Evolutionary conservation across 2,113 vertebrate genomes (phyloP).

Genomic region (Epinephelus fuscoguttatus): DNA sequence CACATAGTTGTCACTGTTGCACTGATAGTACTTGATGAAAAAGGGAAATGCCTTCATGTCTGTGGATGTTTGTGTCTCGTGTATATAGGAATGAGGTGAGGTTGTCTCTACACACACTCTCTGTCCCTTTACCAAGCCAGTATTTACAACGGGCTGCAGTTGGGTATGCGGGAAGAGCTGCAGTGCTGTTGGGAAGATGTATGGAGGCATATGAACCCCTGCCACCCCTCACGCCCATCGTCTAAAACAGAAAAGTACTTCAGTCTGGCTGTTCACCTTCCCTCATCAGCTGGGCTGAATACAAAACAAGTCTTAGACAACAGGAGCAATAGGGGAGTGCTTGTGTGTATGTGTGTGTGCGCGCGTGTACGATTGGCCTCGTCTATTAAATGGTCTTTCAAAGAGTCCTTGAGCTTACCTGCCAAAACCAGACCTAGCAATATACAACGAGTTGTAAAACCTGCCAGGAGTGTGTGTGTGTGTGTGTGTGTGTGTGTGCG

Average conservation of each 20-base stretch:
- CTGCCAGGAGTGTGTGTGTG: constrained; percentile 68
- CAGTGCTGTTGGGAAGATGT: constrained; percentile 52
- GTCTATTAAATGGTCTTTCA: constrained; percentile 80
- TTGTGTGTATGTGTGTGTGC: constrained; percentile 7
- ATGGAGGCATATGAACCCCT: constrained; percentile 41
- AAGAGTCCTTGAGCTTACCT: constrained; percentile 83
- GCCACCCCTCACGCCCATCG: constrained; percentile 1
- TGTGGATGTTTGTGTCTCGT: constrained; percentile 10
- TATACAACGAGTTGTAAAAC: constrained; percentile 82
- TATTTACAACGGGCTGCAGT: constrained; percentile 32
- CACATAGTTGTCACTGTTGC: constrained; percentile 18
- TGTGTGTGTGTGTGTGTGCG: constrained; percentile 41
- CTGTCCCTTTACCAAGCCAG: not conserved
- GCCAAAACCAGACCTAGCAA: constrained; percentile 77
- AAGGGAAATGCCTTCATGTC: constrained; percentile 10
- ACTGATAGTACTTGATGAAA: constrained; percentile 20
- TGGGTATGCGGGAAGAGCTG: constrained; percentile 40
- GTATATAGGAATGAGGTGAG: not conserved
- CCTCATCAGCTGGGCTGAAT: constrained; percentile 69
- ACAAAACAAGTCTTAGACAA: constrained; percentile 73
- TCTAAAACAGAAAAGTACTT: constrained; percentile 63
- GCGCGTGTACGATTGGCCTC: constrained; percentile 25
- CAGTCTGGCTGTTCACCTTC: constrained; percentile 58
- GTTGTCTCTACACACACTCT: constrained; percentile 4
- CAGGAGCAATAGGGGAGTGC: not conserved